Evolutionary conservation across 2,113 vertebrate species (phyloP), one percentile per base, ranked within the genome.

Genomic region (Myiopsitta monachus): DNA sequence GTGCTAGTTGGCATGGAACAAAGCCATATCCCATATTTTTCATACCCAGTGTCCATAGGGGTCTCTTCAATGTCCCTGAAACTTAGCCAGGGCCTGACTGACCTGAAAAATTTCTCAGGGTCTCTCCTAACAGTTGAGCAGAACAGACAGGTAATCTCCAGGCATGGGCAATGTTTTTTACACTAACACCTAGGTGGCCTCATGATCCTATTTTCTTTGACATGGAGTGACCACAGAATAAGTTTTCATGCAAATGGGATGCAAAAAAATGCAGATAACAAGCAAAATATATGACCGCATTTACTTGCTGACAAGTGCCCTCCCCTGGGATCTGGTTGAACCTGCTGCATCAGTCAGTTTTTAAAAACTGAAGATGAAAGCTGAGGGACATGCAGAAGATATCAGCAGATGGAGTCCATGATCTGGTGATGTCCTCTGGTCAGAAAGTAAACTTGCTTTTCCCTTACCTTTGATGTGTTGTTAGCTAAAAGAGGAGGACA

Each of bases 1-100:
- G 33, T 38, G 41, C 10, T 55, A 38, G 39, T 7, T 59, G 24
- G 10, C 10, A 33, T 10, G 14, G 21, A 6, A 55, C 33, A 79
- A 68, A 88, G 19, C 11, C 36, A 61, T 2, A 4, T 28, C 21
- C 26, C 52, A 75, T 26, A 16, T 47, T 72, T 88, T 69, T 73
- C 39, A n/a, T 33, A 14, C 16, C 11, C 2, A 21, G 6, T 33
- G 17, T 83, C 30, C 6, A 11, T 18, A 19, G 6, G 1, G 1
- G 9, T 5, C 21, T 92, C 44, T 69, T 39, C 36, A 92, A 73
- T 7, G 18, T 73, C 24, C 6, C 49, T 83, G 76, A 73, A 80
- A 83, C 12, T 79, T 85, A 3, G 69, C 16, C 31, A 55, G 24
- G 17, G 7, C 18, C 43, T 79, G 28, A 54, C 26, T 33, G 18